Conservation (phyloP, 2,797 vertebrate genomes). For the Muscicapa striata region DNA sequence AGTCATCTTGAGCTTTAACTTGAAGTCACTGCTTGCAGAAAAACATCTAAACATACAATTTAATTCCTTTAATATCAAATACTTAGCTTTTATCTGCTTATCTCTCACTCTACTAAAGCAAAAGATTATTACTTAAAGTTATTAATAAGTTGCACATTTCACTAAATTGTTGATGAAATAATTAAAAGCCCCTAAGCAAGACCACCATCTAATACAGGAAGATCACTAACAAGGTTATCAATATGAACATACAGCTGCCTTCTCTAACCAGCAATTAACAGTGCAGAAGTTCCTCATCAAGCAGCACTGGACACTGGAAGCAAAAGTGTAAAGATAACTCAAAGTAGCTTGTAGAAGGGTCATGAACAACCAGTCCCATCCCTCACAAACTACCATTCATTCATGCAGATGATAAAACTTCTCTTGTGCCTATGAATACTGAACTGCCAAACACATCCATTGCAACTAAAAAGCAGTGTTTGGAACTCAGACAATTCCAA, state of each 20-base stretch:
- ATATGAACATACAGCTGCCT: background rate
- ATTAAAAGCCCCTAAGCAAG: background rate
- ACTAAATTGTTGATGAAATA: background rate
- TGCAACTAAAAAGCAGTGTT: background rate
- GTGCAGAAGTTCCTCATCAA: background rate
- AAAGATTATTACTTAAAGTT: background rate
- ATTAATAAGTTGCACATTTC: background rate
- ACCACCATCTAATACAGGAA: background rate
- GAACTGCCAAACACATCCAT: background rate
- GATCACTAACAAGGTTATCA: background rate
- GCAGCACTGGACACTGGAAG: background rate
- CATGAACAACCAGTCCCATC: background rate
- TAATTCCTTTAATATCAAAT: background rate
- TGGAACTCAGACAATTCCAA: background rate
- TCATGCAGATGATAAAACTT: background rate
- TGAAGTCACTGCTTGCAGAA: background rate
- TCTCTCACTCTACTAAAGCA: background rate
- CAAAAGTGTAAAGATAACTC: background rate
- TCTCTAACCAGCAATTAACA: background rate
- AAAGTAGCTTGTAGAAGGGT: background rate
- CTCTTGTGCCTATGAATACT: background rate
- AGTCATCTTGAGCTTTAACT: background rate
- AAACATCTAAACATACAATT: background rate
- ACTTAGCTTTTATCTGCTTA: background rate
- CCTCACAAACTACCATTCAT: background rate